Evolutionary conservation across 2,797 vertebrate genomes (phyloP).

Genomic region (Astyanax mexicanus): DNA sequence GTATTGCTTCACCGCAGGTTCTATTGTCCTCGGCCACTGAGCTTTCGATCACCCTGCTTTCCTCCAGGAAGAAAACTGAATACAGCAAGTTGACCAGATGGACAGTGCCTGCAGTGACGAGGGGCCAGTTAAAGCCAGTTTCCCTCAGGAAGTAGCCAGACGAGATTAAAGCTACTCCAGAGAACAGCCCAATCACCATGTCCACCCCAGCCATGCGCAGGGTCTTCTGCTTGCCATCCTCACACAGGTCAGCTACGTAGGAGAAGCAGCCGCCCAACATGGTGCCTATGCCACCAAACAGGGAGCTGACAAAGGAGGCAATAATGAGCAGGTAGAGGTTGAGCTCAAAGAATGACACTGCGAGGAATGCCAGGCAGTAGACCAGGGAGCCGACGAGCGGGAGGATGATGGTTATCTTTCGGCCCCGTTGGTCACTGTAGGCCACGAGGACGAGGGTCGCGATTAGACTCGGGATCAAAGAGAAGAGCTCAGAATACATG

Average conservation of each 20-base stretch:
- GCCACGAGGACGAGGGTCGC: slow-evolving; percentile 89
- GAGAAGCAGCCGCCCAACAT: slow-evolving; percentile 91
- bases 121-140: slow-evolving; percentile 90
- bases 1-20: slow-evolving; percentile 65
- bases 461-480: slow-evolving; percentile 84
- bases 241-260: slow-evolving; percentile 88
- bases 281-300: slow-evolving; percentile 88
- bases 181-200: slow-evolving; percentile 88
- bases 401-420: slow-evolving; percentile 88
- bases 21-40: slow-evolving; percentile 33
- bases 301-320: slow-evolving; percentile 78
- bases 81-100: slow-evolving; percentile 83
- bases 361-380: slow-evolving; percentile 73
- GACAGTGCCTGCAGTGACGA: slow-evolving; percentile 76
- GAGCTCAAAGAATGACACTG: slow-evolving; percentile 84
- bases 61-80: slow-evolving; percentile 83
- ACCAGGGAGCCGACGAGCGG: slow-evolving; percentile 83
- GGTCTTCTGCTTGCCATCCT: slow-evolving; percentile 84
- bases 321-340: slow-evolving; percentile 85
- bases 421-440: slow-evolving; percentile 88
- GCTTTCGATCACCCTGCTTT: slow-evolving; percentile 71
- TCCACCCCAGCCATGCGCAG: slow-evolving; percentile 90
- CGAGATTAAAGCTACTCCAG: slow-evolving; percentile 84
- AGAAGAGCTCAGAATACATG: slow-evolving; percentile 85
- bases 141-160: slow-evolving; percentile 90